Evolutionary conservation across 2,797 vertebrate species (phyloP).

Genomic region (Hypotaenidia okinawae): DNA sequence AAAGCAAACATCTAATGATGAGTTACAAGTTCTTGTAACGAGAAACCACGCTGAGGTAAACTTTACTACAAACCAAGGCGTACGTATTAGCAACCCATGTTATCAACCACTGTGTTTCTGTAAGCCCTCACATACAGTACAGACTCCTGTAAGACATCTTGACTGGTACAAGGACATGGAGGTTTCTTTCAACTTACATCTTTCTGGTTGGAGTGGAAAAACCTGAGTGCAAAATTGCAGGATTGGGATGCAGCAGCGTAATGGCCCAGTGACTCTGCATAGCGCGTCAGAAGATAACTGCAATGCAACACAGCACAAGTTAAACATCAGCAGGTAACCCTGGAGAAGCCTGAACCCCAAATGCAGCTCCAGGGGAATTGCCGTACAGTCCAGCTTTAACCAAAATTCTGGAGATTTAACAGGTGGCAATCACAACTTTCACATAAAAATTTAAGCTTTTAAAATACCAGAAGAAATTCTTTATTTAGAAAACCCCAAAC

Average conservation of each 20-base stretch:
- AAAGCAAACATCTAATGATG: neutral
- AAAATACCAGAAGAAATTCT: neutral
- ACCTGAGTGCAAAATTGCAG: constrained; percentile 99
- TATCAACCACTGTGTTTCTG: neutral
- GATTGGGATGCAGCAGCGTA: constrained; percentile 95
- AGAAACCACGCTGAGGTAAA: neutral
- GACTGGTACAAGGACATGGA: neutral
- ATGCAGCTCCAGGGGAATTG: neutral
- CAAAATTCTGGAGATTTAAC: neutral
- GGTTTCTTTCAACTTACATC: constrained; percentile 88
- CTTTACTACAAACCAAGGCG: neutral
- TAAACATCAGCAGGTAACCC: neutral
- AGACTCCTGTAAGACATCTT: neutral
- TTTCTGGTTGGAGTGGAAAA: constrained; percentile 99
- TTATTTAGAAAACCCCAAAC: neutral
- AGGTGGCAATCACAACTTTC: neutral
- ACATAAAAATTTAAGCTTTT: neutral
- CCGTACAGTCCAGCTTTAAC: neutral
- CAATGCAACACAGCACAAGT: constrained; percentile 19
- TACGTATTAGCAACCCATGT: neutral
- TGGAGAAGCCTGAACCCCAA: neutral
- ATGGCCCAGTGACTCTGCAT: constrained; percentile 91
- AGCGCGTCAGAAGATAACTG: constrained; percentile 95
- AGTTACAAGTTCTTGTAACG: neutral
- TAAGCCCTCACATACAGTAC: neutral